phyloP scores from a whole-genome alignment of 2,113 vertebrate genomes.

The Ciconia maguari region DNA sequence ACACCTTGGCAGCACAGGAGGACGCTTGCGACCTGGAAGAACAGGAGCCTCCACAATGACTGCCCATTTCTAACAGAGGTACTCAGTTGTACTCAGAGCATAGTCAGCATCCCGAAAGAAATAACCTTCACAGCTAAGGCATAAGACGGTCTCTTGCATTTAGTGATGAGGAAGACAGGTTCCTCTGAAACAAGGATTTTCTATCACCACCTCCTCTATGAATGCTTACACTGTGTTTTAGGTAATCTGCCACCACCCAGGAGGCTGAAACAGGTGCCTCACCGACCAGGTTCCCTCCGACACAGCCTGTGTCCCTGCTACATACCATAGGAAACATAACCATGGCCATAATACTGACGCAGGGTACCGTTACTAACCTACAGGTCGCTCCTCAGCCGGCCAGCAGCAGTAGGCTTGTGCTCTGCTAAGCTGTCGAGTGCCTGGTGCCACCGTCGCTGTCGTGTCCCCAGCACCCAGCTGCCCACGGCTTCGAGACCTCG shows the following conservation, averaged over 20 bases:
- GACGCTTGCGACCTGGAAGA: not conserved
- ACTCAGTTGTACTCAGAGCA: not conserved
- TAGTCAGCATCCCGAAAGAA: not conserved
- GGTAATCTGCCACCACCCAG: not conserved
- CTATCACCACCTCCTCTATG: not conserved
- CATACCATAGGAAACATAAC: not conserved
- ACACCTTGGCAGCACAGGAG: fast-evolving
- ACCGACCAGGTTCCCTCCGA: not conserved
- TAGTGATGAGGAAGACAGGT: not conserved
- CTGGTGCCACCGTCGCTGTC: fast-evolving
- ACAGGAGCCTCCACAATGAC: not conserved
- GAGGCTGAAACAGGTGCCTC: not conserved
- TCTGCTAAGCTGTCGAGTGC: fast-evolving
- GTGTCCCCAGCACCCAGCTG: not conserved
- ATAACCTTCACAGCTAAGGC: not conserved
- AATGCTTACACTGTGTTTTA: not conserved
- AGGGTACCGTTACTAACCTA: not conserved
- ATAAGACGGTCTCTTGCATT: not conserved
- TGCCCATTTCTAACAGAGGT: not conserved
- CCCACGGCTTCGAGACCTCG: not conserved
- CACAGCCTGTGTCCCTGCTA: not conserved
- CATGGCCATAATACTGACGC: fast-evolving
- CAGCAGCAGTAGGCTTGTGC: not conserved
- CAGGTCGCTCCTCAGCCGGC: not conserved
- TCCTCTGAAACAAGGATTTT: not conserved